phyloP scores from a whole-genome alignment of 2,113 vertebrate genomes.

The Sminthopsis crassicaudata region DNA sequence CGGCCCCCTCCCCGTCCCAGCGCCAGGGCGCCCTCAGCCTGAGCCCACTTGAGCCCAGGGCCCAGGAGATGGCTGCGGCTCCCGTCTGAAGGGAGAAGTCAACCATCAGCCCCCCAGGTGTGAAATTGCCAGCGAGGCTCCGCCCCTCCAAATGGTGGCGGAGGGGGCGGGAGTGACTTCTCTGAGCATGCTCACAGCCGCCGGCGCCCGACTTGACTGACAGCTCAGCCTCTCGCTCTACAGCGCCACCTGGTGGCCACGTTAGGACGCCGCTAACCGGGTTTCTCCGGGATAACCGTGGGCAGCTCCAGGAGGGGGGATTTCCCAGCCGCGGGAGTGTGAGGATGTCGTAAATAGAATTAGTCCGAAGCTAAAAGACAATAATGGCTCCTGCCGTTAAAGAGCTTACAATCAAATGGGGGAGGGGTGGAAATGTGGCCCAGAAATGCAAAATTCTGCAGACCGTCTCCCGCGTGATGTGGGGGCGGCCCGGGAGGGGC shows the following conservation, averaged over 20 bases:
- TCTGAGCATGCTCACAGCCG: not conserved
- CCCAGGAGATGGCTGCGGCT: too few species aligned
- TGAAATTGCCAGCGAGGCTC: not conserved
- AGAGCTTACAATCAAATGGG: not conserved
- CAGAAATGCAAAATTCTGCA: too few species aligned
- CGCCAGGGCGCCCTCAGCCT: not conserved
- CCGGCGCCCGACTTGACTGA: not conserved
- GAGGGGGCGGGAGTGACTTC: not conserved
- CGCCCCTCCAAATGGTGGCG: not conserved
- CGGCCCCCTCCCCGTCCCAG: not conserved
- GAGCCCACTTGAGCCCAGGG: not conserved
- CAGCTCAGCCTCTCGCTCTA: not conserved
- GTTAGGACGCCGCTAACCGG: not conserved
- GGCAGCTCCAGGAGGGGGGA: not conserved
- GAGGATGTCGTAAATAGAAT: not conserved
- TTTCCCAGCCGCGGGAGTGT: too few species aligned
- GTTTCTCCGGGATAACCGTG: too few species aligned
- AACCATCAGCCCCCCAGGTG: rapidly evolving
- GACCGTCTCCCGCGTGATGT: not conserved
- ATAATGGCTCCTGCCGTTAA: not conserved
- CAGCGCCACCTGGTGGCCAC: not conserved
- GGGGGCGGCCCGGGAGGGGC: too few species aligned
- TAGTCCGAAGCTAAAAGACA: not conserved
- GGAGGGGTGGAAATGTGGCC: too few species aligned
- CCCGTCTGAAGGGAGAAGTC: not conserved